Conservation (phyloP, 2,797 vertebrate genomes). For the Fundulus diaphanus region DNA sequence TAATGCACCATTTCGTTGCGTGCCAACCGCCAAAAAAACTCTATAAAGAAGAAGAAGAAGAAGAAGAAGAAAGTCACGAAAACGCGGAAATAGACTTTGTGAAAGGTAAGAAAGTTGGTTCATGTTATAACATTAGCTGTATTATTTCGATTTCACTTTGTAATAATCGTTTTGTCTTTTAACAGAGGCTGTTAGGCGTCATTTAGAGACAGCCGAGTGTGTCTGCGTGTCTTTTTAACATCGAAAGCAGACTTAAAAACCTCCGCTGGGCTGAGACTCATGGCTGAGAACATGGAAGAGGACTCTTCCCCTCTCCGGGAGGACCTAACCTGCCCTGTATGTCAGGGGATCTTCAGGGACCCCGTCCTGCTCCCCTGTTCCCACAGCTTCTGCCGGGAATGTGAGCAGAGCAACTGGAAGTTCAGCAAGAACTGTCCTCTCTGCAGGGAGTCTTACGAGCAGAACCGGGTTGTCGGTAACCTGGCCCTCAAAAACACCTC, state of each 20-base stretch:
- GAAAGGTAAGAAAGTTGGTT: accelerated
- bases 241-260: constrained; percentile 44
- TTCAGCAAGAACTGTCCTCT: constrained; percentile 59
- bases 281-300: constrained; percentile 49
- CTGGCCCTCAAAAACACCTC: constrained; percentile 67
- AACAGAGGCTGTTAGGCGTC: accelerated
- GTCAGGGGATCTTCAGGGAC: constrained; percentile 79
- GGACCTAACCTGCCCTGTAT: constrained; percentile 85
- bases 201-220: not conserved
- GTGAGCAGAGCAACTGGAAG: constrained; percentile 65
- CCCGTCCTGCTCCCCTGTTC: constrained; percentile 83
- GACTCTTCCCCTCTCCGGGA: constrained; percentile 52
- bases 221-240: not conserved
- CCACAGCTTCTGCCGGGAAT: constrained; percentile 86
- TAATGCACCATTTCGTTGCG: too few species aligned
- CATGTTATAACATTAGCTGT: not conserved
- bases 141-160: accelerated
- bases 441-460: constrained; percentile 53
- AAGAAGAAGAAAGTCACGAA: not conserved
- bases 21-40: too few species aligned
- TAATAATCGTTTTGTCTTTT: not conserved
- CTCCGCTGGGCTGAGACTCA: not conserved
- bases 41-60: not conserved
- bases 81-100: constrained; percentile 18
- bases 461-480: constrained; percentile 57